Evolutionary conservation across 2,797 vertebrate species (phyloP).

Genomic region (Rhodeus uyekii): DNA sequence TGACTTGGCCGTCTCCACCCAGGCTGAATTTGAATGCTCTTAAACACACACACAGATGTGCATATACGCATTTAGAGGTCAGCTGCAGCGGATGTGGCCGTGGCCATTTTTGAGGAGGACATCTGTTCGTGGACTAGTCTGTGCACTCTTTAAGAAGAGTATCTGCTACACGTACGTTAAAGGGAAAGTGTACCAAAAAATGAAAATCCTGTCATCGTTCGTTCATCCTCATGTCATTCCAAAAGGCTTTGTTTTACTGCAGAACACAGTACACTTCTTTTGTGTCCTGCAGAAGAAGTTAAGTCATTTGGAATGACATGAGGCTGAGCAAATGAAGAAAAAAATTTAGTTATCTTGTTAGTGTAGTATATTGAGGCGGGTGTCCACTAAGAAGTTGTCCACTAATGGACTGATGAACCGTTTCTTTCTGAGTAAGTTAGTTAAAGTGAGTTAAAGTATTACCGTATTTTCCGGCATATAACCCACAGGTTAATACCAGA

Average conservation of each 20-base stretch:
- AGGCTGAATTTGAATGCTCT: conserved; percentile 16
- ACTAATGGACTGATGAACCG: no score
- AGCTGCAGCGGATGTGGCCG: conserved; percentile 47
- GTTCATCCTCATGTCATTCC: not conserved
- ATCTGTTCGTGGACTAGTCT: conserved; percentile 45
- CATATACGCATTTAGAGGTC: conserved; percentile 34
- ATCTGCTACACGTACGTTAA: not conserved
- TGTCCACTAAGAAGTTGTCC: not conserved
- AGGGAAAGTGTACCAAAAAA: not conserved
- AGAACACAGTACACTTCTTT: not conserved
- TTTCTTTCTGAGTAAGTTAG: not conserved
- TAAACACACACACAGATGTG: conserved; percentile 8
- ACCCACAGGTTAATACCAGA: no score
- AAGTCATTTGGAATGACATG: not conserved
- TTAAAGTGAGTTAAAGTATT: not conserved
- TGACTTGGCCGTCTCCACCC: not conserved
- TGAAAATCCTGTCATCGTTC: not conserved
- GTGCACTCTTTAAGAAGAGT: conserved; percentile 13
- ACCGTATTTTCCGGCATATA: no score
- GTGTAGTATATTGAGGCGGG: not conserved
- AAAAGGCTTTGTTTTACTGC: not conserved
- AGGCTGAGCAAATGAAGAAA: not conserved
- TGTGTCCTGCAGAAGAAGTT: not conserved
- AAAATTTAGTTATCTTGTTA: not conserved
- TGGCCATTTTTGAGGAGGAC: conserved; percentile 44